These are phyloP conservation scores for Eugnorisma glareosa DNA, from an alignment of 2,888 invertebrate species.

Conservation along the genomic window DNA sequence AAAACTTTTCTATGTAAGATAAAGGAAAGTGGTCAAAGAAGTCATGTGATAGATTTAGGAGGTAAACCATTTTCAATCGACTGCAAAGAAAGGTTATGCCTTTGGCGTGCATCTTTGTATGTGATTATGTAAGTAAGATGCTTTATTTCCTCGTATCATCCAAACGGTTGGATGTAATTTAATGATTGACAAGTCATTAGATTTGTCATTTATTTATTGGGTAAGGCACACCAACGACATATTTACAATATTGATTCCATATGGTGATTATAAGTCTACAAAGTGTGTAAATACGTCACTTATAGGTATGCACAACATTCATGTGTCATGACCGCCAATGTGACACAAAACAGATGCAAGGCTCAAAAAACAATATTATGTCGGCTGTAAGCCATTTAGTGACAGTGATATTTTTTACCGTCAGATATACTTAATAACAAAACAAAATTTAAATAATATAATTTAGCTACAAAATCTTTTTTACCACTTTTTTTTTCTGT, in stretches of 20 bases:
- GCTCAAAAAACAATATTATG: not conserved
- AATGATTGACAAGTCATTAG: not conserved
- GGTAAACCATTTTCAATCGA: not conserved
- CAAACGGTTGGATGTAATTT: not conserved
- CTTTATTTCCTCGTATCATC: not conserved
- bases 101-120: not conserved
- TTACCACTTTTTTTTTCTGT: not conserved
- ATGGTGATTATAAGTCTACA: no score
- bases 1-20: not conserved
- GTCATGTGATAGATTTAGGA: slow-evolving; percentile 10
- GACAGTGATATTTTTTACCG: not conserved
- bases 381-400: not conserved
- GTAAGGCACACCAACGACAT: no score
- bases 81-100: not conserved
- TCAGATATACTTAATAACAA: not conserved
- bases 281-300: no score
- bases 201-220: no score
- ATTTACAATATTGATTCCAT: no score
- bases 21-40: not conserved
- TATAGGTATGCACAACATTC: no score
- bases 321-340: not conserved
- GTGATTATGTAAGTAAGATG: not conserved
- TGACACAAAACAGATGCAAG: not conserved
- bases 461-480: slow-evolving; percentile 3
- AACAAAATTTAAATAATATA: not conserved